These are phyloP conservation scores for Rhaphigaster nebulosa DNA, from an alignment of 2,888 invertebrate genomes.

Conservation along the genomic window DNA sequence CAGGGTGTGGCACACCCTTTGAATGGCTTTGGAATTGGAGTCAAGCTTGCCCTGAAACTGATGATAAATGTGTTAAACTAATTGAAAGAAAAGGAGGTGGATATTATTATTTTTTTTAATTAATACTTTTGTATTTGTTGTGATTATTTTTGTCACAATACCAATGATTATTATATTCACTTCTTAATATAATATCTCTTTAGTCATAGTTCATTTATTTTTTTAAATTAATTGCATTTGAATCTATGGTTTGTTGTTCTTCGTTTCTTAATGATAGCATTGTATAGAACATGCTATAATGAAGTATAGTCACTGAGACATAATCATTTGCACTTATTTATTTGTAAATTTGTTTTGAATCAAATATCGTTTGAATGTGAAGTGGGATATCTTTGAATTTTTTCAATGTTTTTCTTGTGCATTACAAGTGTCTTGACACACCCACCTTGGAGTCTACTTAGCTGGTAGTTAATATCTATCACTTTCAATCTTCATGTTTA, in stretches of 20 bases:
- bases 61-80: conserved; percentile 91
- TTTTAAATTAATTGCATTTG: too few relatives aligned
- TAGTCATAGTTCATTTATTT: too few relatives aligned
- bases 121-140: neutral
- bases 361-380: neutral
- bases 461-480: neutral
- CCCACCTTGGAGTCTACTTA: neutral
- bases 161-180: neutral
- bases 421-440: neutral
- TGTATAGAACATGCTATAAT: too few relatives aligned
- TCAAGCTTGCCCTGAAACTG: conserved; percentile 83
- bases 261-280: too few relatives aligned
- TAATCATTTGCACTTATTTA: neutral
- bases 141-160: neutral
- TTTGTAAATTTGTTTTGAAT: neutral
- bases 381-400: neutral
- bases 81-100: conserved; percentile 88
- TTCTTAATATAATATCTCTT: too few relatives aligned
- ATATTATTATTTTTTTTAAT: neutral
- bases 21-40: conserved; percentile 87
- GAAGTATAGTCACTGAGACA: neutral
- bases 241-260: too few relatives aligned
- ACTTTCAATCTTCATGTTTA: too few relatives aligned
- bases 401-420: neutral
- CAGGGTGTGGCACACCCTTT: conserved; percentile 87